These are phyloP conservation scores for Geotrypetes seraphini DNA, from an alignment of 2,797 vertebrate species.

Conservation along the genomic window DNA sequence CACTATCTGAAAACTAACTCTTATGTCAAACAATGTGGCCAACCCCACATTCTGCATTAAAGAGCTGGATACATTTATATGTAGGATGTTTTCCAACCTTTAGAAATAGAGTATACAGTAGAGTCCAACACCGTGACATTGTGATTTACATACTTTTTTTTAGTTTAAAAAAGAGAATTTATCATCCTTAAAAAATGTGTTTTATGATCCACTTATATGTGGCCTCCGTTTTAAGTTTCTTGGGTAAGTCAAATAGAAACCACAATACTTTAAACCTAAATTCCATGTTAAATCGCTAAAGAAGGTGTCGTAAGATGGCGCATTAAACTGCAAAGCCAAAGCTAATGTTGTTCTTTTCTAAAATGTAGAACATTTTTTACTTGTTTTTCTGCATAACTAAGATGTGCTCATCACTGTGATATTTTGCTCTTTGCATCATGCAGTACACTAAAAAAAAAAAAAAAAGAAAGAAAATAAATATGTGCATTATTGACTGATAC, in stretches of 20 bases:
- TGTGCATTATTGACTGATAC: too few relatives aligned
- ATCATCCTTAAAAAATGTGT: slow-evolving; percentile 28
- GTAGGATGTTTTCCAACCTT: slow-evolving; percentile 43
- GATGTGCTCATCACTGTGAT: too few relatives aligned
- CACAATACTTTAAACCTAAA: slow-evolving; percentile 1
- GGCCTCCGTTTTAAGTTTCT: slow-evolving; percentile 26
- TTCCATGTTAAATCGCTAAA: too few relatives aligned
- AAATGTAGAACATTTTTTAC: too few relatives aligned
- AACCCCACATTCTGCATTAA: slow-evolving; percentile 35
- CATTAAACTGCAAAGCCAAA: too few relatives aligned
- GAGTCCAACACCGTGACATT: slow-evolving; percentile 19
- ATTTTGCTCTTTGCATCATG: too few relatives aligned
- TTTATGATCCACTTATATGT: not conserved
- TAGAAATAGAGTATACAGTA: slow-evolving; percentile 28
- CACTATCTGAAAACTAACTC: slow-evolving; percentile 62
- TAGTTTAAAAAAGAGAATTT: slow-evolving; percentile 37
- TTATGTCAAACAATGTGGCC: slow-evolving; percentile 58
- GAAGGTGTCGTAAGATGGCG: too few relatives aligned
- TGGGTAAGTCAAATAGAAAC: slow-evolving; percentile 13
- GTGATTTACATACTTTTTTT: slow-evolving; percentile 35
- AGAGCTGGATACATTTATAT: slow-evolving; percentile 34
- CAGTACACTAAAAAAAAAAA: too few relatives aligned
- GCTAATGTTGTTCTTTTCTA: too few relatives aligned
- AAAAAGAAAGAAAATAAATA: too few relatives aligned
- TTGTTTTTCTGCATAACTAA: too few relatives aligned